Evolutionary conservation across 2,888 invertebrate genomes (phyloP), one percentile per base, ranked within the genome.

Genomic region (Drosophila quasianomalipes): DNA sequence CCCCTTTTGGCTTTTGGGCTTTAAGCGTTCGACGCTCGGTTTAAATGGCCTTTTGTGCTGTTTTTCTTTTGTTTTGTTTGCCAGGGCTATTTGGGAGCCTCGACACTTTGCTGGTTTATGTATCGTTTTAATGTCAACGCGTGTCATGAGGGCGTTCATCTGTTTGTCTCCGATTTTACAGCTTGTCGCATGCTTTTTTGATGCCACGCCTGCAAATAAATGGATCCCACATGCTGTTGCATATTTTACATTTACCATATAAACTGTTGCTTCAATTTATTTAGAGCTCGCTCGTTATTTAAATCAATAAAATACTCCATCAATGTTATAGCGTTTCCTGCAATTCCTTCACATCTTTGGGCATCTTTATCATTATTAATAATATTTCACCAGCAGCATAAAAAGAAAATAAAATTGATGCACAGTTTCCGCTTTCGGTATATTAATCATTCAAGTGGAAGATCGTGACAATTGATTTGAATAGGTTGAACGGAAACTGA

Each of bases 51-150:
- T 22, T 70, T 73, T 63, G 59, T 58, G 35, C 33, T 31, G 33
- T 47, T 49, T 54, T 39, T n/a, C 19, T 4, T 59, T 26, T 70
- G 55, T 49, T 47, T 65, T 60, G 61, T 57, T 65, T 41, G 72
- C 26, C 55, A 14, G 47, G 1, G 47, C 41, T 62, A 44, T 68
- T 63, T 68, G 39, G 39, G 6, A 59, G 44, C 44, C 39, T 22
- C 26, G 68, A 72, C 70, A 70, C 70, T 76, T 70, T 39, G 60
- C 31, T 47, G 37, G 58, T 78, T 85, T 85, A 83, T 85, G 75
- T 60, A 61, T 77, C 60, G 68, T 65, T 84, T 89, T 78, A 84
- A 83, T 86, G 87, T 81, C 79, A 66, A 76, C 59, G 86, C 83
- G 81, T 83, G 84, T 68, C 74, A 64, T 52, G 62, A 51, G 70